These are phyloP conservation scores for Gryllus bimaculatus DNA, from an alignment of 1,140 invertebrate species.

Conservation along the genomic window DNA sequence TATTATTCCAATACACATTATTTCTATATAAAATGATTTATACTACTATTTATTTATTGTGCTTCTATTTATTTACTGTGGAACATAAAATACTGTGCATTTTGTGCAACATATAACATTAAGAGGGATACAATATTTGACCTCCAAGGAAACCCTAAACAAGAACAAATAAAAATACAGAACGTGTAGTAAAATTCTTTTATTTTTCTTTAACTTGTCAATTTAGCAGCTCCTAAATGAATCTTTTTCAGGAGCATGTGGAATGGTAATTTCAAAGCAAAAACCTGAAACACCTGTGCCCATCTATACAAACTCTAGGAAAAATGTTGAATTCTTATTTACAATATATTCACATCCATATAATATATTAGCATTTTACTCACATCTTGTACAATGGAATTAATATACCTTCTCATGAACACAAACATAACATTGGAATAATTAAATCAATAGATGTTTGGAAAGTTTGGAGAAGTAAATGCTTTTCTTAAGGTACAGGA, in stretches of 20 bases:
- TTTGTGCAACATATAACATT: too few species aligned
- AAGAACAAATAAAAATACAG: background rate
- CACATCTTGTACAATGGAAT: background rate
- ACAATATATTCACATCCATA: constrained; percentile 5
- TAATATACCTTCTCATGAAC: background rate
- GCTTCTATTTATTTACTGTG: too few species aligned
- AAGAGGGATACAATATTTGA: background rate
- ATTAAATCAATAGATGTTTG: background rate
- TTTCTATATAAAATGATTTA: too few species aligned
- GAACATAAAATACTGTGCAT: too few species aligned
- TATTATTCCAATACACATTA: too few species aligned
- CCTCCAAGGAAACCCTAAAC: background rate
- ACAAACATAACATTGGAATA: background rate
- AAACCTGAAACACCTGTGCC: background rate
- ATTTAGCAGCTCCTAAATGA: background rate
- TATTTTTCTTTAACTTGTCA: background rate
- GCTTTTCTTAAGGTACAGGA: background rate
- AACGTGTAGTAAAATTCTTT: background rate
- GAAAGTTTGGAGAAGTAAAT: background rate
- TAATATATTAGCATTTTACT: background rate
- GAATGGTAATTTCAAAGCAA: constrained; percentile 1
- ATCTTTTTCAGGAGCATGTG: background rate
- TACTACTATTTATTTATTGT: too few species aligned
- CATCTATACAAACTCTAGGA: background rate
- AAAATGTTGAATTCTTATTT: constrained; percentile 6